Base-by-base conservation (phyloP, 2,113 vertebrate genomes). In the Solea senegalensis region DNA sequence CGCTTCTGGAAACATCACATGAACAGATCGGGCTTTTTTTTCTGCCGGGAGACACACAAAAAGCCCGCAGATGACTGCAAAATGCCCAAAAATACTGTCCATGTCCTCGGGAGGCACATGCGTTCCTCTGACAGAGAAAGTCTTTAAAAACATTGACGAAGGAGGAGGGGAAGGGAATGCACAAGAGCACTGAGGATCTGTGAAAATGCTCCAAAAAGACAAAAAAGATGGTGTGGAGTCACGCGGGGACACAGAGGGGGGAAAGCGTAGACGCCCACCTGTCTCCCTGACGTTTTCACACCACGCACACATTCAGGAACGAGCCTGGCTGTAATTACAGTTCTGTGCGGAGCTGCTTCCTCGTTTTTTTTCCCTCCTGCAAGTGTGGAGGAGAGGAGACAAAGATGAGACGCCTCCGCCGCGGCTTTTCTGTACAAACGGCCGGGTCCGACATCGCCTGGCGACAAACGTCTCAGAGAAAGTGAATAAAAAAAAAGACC, bases 11-110 rank as follows among this genome's bases (percentile, higher is more conserved):
- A 70, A 70, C 26, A 75, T 75, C 69, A 59, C 64, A 1, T 76
- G 66, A 72, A 75, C 68, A 66, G 56, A 71, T 73, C 63, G 49
- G 45, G 53, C 44, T 48, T 48, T 48, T 48, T 48, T 12, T 48
- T 48, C 45, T 34, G 34, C 34, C 1, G 34, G 34, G 34, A 2
- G 34, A 2, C 1, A 50, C 53, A 65, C 64, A 65, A 8, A 76
- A 78, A 56, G 50, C n/a, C 72, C 70, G 71, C 67, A 21, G 66
- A 72, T 88, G 72, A 66, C 80, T 65, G 81, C 73, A 48, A 69
- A 85, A 86, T 83, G 86, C 81, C 86, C 86, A 60, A 48, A 78
- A 87, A 82, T 76, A 82, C 78, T 79, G 83, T 80, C 82, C 57
- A 9, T 8, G 67, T 88, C 72, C 21, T 72, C 9, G 9, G 16